Conservation (phyloP, 2,113 vertebrate species). For the Platichthys flesus region DNA sequence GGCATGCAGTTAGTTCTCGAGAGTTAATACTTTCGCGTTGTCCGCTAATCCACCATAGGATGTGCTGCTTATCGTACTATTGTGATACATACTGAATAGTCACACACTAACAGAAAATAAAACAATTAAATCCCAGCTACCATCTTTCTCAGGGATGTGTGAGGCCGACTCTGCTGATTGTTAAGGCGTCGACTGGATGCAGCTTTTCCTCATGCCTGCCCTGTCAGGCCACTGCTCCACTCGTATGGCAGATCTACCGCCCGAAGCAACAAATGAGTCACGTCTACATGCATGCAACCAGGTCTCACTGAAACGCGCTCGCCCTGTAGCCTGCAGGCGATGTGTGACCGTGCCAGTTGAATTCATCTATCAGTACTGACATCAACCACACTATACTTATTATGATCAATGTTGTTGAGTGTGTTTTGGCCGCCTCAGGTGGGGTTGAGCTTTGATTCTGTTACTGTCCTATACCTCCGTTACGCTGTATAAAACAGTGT, state of each 20-base stretch:
- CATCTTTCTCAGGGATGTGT: conserved; percentile 26
- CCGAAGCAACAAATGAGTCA: conserved; percentile 70
- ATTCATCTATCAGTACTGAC: conserved; percentile 63
- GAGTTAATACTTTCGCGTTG: conserved; percentile 30
- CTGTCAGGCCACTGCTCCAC: conserved; percentile 54
- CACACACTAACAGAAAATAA: conserved; percentile 36
- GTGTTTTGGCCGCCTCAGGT: conserved; percentile 48
- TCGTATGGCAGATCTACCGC: conserved; percentile 52
- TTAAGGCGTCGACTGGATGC: conserved; percentile 22
- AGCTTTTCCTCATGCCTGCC: conserved; percentile 37
- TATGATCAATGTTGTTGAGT: conserved; percentile 62
- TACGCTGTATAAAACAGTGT: not conserved
- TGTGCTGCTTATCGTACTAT: conserved; percentile 34
- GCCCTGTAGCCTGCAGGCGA: conserved; percentile 46
- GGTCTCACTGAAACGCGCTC: conserved; percentile 49
- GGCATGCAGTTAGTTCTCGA: conserved; percentile 48
- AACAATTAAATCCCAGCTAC: conserved; percentile 11
- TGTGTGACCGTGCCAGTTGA: conserved; percentile 56
- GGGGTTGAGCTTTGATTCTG: conserved; percentile 41
- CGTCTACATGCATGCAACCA: conserved; percentile 58
- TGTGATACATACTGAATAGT: conserved; percentile 52
- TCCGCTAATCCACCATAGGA: conserved; percentile 29
- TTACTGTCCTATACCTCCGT: conserved; percentile 17
- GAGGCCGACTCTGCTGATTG: conserved; percentile 26
- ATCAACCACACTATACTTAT: conserved; percentile 45